These are phyloP conservation scores for Pristionchus exspectatus DNA, from an alignment of 2,888 invertebrate genomes.

Conservation along the genomic window DNA sequence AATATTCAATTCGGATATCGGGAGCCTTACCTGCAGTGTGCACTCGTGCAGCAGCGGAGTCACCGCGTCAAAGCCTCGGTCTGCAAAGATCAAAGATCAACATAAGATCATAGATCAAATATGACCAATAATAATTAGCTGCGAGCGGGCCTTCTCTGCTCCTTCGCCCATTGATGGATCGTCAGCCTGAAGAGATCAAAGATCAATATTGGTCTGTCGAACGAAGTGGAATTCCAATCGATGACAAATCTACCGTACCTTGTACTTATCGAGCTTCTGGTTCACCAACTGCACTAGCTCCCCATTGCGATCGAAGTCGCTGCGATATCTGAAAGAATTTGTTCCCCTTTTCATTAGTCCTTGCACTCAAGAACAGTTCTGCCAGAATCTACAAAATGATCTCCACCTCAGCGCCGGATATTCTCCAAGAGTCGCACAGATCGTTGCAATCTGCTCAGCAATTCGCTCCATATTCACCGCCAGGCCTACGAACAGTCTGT, in stretches of 20 bases:
- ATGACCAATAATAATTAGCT: constrained; percentile 88
- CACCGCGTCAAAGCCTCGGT: constrained; percentile 96
- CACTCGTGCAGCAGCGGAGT: constrained; percentile 97
- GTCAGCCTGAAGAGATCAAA: constrained; percentile 83
- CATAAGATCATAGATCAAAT: constrained; percentile 11
- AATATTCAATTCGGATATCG: not conserved
- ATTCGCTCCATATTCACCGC: constrained; percentile 90
- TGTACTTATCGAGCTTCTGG: constrained; percentile 98
- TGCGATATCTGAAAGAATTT: constrained; percentile 79
- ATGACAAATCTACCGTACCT: constrained; percentile 80
- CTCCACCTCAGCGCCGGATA: constrained; percentile 93
- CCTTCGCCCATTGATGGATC: constrained; percentile 99
- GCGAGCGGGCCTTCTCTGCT: constrained; percentile 83
- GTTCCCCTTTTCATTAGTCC: too few relatives aligned
- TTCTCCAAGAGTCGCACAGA: constrained; percentile 89
- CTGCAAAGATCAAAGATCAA: constrained; percentile 56
- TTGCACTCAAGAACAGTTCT: too few relatives aligned
- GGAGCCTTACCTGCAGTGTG: constrained; percentile 83
- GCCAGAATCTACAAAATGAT: too few relatives aligned
- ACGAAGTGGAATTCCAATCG: not conserved
- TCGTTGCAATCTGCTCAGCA: constrained; percentile 95
- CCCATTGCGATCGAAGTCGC: constrained; percentile 96
- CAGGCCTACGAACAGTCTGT: not conserved
- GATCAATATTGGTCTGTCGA: not conserved
- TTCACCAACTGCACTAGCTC: constrained; percentile 97